Evolutionary conservation across 2,888 invertebrate species (phyloP), one percentile per base, ranked within the genome.

Genomic region (Lampropteryx suffumata): DNA sequence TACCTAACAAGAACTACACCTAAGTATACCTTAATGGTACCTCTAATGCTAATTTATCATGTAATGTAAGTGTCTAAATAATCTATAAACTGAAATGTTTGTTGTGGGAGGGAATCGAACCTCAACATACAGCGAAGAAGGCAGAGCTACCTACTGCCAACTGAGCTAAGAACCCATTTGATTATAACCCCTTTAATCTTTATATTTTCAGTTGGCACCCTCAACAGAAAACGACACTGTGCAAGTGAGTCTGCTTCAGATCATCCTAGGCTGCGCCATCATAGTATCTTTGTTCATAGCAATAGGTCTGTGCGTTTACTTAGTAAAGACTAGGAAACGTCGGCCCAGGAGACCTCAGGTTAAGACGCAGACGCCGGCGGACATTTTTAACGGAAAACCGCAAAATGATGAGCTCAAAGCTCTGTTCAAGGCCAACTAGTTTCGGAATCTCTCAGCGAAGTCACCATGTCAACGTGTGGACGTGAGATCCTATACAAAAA

Each of bases 281-380:
- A 67, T 84, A 3, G 69, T 82, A 0, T 65, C 73, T 0, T 60
- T 88, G 0, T 58, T 84, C 0, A 67, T 88, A 44, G 80, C 84
- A 0, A 73, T 82, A 42, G 84, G 76, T 0, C 69, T 91, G 0
- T 62, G 74, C 0, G 78, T 83, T 0, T 89, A 90, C 65, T 70
- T 91, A 1, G 63, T 88, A 0, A 75, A 69, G 55, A 84, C 79
- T 0, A 69, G 84, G 32, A 73, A 80, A 42, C 63, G 75, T 49
- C 75, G 73, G 32, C 35, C 12, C 4, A 67, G 83, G 27, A 61
- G 77, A 0, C 80, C 30, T 78, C 82, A 0, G 83, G 83, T 6
- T 57, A 87, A 84, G 62, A 61, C 90, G 9, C 90, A 90, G 55
- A 80, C 79, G 52, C 67, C 76, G 0, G 14, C 63, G 0, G 90